Conservation (phyloP, 2,797 vertebrate species). For the Ctenopoma kingsleyae region DNA sequence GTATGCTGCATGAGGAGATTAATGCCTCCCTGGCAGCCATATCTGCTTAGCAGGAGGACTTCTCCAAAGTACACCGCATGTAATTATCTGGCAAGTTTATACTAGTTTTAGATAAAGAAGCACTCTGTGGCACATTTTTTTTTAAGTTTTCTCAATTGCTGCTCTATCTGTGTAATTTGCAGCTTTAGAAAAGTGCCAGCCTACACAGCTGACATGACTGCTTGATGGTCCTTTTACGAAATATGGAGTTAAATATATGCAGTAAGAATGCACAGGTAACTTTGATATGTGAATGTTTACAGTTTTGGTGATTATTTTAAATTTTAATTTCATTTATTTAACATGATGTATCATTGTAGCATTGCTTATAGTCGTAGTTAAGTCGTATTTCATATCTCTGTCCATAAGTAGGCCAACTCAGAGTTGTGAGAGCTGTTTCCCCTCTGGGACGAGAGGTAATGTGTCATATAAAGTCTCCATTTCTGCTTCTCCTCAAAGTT, state of each 20-base stretch:
- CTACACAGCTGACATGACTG: slow-evolving; percentile 19
- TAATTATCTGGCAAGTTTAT: slow-evolving; percentile 77
- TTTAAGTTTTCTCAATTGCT: slow-evolving; percentile 45
- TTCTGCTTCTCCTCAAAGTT: slow-evolving; percentile 69
- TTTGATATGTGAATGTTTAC: not conserved
- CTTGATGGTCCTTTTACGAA: slow-evolving; percentile 23
- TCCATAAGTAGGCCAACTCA: slow-evolving; percentile 64
- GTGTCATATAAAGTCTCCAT: slow-evolving; percentile 71
- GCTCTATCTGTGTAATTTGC: slow-evolving; percentile 51
- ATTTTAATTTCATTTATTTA: not conserved
- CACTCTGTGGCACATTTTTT: slow-evolving; percentile 38
- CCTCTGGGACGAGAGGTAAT: slow-evolving; percentile 69
- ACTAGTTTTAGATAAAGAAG: slow-evolving; percentile 70
- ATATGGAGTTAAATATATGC: slow-evolving; percentile 9
- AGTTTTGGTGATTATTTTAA: not conserved
- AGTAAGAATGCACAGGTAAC: slow-evolving; percentile 28
- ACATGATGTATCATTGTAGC: slow-evolving; percentile 18
- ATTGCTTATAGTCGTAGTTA: slow-evolving; percentile 38
- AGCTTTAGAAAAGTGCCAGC: slow-evolving; percentile 37
- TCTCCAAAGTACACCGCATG: slow-evolving; percentile 68
- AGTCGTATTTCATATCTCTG: slow-evolving; percentile 44
- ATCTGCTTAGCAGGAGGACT: slow-evolving; percentile 76
- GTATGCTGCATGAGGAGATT: slow-evolving; percentile 78
- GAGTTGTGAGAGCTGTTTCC: slow-evolving; percentile 57
- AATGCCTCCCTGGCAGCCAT: slow-evolving; percentile 82